Base-by-base conservation (phyloP, 2,797 vertebrate species). In the Pogonophryne albipinna region DNA sequence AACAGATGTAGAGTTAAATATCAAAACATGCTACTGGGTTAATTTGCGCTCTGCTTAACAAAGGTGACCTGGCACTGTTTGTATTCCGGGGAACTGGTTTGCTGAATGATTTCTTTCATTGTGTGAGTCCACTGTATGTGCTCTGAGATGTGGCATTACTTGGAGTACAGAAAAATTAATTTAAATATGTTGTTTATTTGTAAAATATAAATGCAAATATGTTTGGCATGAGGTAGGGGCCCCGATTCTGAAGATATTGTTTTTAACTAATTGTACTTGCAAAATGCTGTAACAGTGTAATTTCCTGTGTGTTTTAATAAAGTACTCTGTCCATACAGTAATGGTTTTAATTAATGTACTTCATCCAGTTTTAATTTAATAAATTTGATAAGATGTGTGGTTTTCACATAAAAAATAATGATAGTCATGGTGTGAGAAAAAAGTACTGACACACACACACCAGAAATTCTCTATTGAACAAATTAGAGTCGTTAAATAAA, bases 41-140 rank as follows among this genome's bases (percentile, higher is more conserved):
- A 3, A 80, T 78, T 75, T 71, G 51, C 53, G 31, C 55, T 75
- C 20, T 59, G 38, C 70, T 73, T 49, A 81, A 55, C 46, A 57
- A 51, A 67, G 20, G 45, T 76, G 64, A 75, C 63, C 38, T 31
- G 61, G 20, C 52, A 17, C 53, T 49, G 60, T 62, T 67, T 79
- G 60, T 47, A 31, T 71, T 49, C 53, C 75, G 27, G 57, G 63
- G 45, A 67, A 61, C 46, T 53, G 49, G 50, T 55, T 65, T 59
- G 46, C 16, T 44, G n/a, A 67, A 49, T 57, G 49, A 66, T 42
- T 59, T 8, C 17, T 51, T 70, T 49, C 55, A 42, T 62, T 13
- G 55, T 62, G 69, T 70, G 65, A 76, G 74, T 51, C 38, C 58
- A 66, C n/a, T 20, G 8, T 3, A 9, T 47, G 27, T 11, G 44